Evolutionary conservation across 1,140 invertebrate genomes (phyloP).

Genomic region (Drosophila repleta): DNA sequence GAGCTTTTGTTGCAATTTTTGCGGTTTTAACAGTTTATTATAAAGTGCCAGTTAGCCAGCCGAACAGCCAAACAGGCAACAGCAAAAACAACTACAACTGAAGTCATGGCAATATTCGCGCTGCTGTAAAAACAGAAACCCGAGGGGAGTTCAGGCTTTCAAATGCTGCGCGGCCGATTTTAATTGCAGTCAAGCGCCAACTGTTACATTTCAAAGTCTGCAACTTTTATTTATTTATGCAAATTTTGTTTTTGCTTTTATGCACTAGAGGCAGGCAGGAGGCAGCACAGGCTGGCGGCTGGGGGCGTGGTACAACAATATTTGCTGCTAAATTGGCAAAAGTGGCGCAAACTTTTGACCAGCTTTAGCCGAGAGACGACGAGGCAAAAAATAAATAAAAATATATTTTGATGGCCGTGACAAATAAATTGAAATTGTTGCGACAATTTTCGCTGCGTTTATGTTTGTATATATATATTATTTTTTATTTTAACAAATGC

Average conservation of each 20-base stretch:
- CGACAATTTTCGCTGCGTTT: slow-evolving; percentile 59
- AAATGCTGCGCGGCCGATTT: slow-evolving; percentile 61
- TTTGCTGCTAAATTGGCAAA: slow-evolving; percentile 71
- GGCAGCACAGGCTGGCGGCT: no score
- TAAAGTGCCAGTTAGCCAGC: slow-evolving; percentile 64
- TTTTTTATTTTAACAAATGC: slow-evolving; percentile 41
- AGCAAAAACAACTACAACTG: slow-evolving; percentile 1
- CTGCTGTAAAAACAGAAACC: slow-evolving; percentile 41
- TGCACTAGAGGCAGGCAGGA: background rate
- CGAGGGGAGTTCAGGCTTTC: slow-evolving; percentile 3
- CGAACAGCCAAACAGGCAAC: slow-evolving; percentile 53
- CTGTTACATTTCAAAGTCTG: slow-evolving; percentile 65
- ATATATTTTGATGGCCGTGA: slow-evolving; percentile 46
- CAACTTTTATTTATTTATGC: slow-evolving; percentile 79
- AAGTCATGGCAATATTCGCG: slow-evolving; percentile 20
- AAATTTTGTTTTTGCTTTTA: slow-evolving; percentile 56
- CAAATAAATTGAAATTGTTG: slow-evolving; percentile 73
- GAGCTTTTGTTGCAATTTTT: slow-evolving; percentile 56
- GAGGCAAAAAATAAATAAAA: background rate
- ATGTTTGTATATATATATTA: background rate
- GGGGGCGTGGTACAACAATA: slow-evolving; percentile 36
- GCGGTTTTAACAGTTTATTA: slow-evolving; percentile 71
- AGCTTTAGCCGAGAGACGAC: slow-evolving; percentile 1
- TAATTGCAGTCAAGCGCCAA: slow-evolving; percentile 72
- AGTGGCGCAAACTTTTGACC: slow-evolving; percentile 42